These are phyloP conservation scores for Pseudotriccus pelzelni DNA, from an alignment of 2,797 vertebrate genomes.

Conservation along the genomic window DNA sequence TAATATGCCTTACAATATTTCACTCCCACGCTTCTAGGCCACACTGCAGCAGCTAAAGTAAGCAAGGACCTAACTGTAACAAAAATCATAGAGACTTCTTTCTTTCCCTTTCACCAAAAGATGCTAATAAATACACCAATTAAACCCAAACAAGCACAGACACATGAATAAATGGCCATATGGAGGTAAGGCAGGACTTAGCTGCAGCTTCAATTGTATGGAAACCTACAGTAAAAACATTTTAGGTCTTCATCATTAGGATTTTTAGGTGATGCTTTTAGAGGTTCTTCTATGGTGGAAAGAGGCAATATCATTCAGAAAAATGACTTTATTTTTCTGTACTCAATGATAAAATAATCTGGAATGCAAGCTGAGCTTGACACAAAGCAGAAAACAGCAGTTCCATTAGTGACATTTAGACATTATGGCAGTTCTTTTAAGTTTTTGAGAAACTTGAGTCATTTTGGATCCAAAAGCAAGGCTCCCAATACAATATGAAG, in stretches of 20 bases:
- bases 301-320: not conserved
- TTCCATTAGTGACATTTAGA: not conserved
- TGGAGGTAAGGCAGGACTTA: not conserved
- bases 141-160: not conserved
- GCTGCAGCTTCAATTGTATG: not conserved
- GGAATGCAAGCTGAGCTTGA: not conserved
- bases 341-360: not conserved
- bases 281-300: not conserved
- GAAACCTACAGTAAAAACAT: not conserved
- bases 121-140: not conserved
- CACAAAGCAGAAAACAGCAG: not conserved
- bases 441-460: not conserved
- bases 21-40: not conserved
- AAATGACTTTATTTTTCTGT: conserved; percentile 19
- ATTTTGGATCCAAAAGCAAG: not conserved
- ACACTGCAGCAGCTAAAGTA: not conserved
- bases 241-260: not conserved
- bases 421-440: not conserved
- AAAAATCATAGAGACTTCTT: not conserved
- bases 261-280: not conserved
- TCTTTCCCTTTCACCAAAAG: not conserved
- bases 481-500: not conserved
- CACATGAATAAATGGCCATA: not conserved
- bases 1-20: not conserved
- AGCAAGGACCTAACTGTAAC: not conserved